phyloP scores from a whole-genome alignment of 2,113 vertebrate species.

The Carollia perspicillata region DNA sequence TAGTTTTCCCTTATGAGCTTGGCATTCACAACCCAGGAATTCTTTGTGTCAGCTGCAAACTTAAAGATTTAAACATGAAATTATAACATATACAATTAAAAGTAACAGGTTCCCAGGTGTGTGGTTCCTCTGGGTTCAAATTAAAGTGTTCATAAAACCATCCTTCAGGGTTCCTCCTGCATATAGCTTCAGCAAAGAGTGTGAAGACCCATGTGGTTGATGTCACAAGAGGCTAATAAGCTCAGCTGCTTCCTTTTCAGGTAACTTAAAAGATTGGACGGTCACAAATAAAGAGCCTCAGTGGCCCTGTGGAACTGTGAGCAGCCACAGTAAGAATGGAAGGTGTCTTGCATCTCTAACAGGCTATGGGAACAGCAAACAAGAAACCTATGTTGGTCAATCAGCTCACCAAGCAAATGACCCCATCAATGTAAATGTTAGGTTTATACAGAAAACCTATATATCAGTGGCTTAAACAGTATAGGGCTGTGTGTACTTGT shows the following conservation, averaged over 20 bases:
- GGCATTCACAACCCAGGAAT: neutral
- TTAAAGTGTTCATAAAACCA: neutral
- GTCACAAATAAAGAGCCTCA: neutral
- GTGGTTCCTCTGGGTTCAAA: constrained; percentile 15
- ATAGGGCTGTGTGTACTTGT: neutral
- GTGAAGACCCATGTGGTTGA: neutral
- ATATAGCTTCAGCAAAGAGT: neutral
- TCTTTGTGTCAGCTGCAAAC: neutral
- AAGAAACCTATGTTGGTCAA: neutral
- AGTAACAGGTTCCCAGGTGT: neutral
- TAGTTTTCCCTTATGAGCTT: neutral
- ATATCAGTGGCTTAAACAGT: neutral
- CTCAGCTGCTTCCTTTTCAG: neutral
- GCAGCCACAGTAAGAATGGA: neutral
- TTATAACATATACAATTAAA: neutral
- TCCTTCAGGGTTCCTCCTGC: neutral
- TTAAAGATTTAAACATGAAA: neutral
- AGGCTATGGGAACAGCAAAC: neutral
- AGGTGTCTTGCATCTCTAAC: neutral
- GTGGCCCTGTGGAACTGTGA: neutral
- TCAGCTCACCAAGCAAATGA: neutral
- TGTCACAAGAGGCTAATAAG: neutral
- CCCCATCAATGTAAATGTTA: neutral
- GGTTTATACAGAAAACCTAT: neutral
- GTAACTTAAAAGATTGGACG: neutral